Conservation (phyloP, 2,113 vertebrate species). For the Speoplatyrhinus poulsoni region DNA sequence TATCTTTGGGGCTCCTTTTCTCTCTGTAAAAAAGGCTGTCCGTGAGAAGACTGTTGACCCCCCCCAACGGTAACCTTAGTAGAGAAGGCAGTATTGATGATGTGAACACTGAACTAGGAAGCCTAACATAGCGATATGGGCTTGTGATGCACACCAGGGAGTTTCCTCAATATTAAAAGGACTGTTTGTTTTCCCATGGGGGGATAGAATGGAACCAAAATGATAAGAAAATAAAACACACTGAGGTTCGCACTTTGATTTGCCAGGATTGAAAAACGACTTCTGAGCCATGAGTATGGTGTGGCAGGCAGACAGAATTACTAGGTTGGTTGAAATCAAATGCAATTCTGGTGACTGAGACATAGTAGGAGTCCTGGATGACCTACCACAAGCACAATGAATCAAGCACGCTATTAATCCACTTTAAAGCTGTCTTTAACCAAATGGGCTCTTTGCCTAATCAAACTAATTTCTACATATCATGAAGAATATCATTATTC, state of each 20-base stretch:
- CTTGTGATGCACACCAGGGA: constrained; percentile 39
- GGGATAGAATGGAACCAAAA: constrained; percentile 42
- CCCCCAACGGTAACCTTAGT: constrained; percentile 11
- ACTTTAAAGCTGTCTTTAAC: no score
- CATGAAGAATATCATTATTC: no score
- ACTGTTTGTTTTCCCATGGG: constrained; percentile 50
- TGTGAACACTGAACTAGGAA: constrained; percentile 31
- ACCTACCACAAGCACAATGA: no score
- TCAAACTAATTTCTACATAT: background rate
- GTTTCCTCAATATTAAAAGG: constrained; percentile 57
- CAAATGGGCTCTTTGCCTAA: background rate
- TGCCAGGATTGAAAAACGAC: constrained; percentile 22
- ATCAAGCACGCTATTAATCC: no score
- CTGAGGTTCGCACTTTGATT: constrained; percentile 34
- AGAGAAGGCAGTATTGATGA: constrained; percentile 29
- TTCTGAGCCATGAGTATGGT: constrained; percentile 6
- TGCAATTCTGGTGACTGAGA: no score
- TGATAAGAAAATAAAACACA: constrained; percentile 12
- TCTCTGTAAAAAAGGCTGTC: constrained; percentile 21
- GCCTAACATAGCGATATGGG: constrained; percentile 31
- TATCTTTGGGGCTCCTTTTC: constrained; percentile 18
- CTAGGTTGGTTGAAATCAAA: no score
- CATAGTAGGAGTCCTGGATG: no score
- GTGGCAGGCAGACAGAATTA: background rate
- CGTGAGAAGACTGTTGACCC: constrained; percentile 52